Conservation (phyloP, 1,140 invertebrate genomes). For the Dendroctonus valens region DNA sequence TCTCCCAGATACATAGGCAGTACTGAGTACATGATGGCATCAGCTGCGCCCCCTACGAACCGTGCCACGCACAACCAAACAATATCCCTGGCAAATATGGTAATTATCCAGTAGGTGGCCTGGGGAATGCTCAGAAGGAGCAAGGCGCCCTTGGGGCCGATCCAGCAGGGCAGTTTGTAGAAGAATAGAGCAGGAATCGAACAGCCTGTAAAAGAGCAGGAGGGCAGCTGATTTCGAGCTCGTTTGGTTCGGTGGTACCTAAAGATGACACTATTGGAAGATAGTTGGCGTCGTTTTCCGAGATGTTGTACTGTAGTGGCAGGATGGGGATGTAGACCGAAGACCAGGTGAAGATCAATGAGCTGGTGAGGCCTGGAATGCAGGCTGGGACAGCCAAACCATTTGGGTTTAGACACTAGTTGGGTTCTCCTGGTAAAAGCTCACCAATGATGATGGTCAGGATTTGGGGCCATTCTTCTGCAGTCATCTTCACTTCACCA, state of each 20-base stretch:
- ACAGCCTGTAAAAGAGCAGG: conserved; percentile 8
- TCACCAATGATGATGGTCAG: conserved; percentile 18
- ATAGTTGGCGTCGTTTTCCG: conserved; percentile 18
- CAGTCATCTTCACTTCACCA: neutral
- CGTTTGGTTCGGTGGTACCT: neutral
- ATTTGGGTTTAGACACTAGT: neutral
- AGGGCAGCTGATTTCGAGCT: neutral
- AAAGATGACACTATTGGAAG: conserved; percentile 8
- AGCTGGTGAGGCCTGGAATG: conserved; percentile 12
- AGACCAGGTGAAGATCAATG: conserved; percentile 24
- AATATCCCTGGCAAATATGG: conserved; percentile 28
- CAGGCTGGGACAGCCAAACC: neutral
- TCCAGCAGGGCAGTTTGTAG: conserved; percentile 26
- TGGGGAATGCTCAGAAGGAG: conserved; percentile 36
- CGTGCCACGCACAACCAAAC: conserved; percentile 38
- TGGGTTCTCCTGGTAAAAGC: neutral
- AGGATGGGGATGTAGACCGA: conserved; percentile 16
- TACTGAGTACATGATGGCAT: conserved; percentile 39
- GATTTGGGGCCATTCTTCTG: conserved; percentile 19
- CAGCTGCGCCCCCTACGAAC: conserved; percentile 39
- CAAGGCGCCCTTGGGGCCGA: conserved; percentile 37
- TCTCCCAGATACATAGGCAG: conserved; percentile 63
- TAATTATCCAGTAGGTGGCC: conserved; percentile 28
- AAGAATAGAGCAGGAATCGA: conserved; percentile 25
- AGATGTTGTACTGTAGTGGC: conserved; percentile 13